Conservation (phyloP, 2,888 invertebrate genomes). For the Euplexia lucipara region DNA sequence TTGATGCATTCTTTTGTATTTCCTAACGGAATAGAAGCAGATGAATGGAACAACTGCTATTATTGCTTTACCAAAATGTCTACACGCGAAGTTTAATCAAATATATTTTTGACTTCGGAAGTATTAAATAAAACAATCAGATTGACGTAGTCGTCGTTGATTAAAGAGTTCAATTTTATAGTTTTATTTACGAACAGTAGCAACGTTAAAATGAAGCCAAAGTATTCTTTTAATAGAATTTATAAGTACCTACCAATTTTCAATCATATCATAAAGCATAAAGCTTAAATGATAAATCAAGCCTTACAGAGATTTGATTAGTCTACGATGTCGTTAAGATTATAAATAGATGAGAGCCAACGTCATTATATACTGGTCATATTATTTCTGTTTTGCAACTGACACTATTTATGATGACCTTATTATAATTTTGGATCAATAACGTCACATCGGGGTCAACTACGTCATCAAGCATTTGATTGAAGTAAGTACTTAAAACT, state of each 20-base stretch:
- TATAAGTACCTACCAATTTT: not conserved
- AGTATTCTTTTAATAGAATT: not conserved
- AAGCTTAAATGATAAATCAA: slow-evolving; percentile 14
- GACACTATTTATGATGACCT: slow-evolving; percentile 27
- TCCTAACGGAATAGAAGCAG: too few relatives aligned
- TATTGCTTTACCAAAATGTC: too few relatives aligned
- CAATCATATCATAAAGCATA: too few relatives aligned
- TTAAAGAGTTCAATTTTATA: too few relatives aligned
- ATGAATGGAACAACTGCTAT: too few relatives aligned
- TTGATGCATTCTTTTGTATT: too few relatives aligned
- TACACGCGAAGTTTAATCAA: too few relatives aligned
- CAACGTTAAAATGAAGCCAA: not conserved
- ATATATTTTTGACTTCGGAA: not conserved
- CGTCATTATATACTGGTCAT: slow-evolving; percentile 58
- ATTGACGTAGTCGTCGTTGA: not conserved
- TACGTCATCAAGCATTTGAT: slow-evolving; percentile 15
- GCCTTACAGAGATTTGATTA: slow-evolving; percentile 16
- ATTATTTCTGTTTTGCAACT: slow-evolving; percentile 29
- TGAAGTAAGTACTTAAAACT: not conserved
- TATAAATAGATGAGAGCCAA: slow-evolving; percentile 61
- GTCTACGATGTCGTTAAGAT: slow-evolving; percentile 49
- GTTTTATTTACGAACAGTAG: too few relatives aligned
- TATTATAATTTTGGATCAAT: slow-evolving; percentile 31
- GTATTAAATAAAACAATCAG: not conserved
- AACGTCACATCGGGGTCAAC: slow-evolving; percentile 35